Evolutionary conservation across 1,140 invertebrate genomes (phyloP).

Genomic region (Macrobrachium nipponense): DNA sequence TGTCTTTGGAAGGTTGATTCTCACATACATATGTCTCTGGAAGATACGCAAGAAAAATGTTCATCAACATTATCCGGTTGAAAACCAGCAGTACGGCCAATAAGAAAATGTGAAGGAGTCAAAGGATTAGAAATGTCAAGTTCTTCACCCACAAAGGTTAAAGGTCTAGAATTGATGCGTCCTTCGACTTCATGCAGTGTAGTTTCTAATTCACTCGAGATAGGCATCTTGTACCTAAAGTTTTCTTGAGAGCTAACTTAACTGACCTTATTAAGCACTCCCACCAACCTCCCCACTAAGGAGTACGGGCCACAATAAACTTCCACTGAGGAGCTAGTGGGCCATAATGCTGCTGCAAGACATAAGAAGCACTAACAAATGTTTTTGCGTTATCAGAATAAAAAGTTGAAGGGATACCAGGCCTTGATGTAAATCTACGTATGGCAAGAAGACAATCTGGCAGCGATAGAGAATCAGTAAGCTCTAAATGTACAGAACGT

Average conservation of each 20-base stretch:
- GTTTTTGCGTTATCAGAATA: conserved; percentile 3
- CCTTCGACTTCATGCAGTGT: not conserved
- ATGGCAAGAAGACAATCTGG: not conserved
- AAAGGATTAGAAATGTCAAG: conserved; percentile 4
- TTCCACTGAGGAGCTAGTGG: conserved; percentile 4
- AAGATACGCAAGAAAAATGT: not conserved
- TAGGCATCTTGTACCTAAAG: no score
- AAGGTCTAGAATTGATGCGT: not conserved
- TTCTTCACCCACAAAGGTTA: not conserved
- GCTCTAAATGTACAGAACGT: not conserved
- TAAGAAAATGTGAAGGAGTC: conserved; percentile 2
- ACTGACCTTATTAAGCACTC: no score
- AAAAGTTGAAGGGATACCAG: not conserved
- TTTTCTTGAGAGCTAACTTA: no score
- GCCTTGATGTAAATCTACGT: not conserved
- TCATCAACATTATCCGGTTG: not conserved
- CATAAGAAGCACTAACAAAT: not conserved
- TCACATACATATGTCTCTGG: not conserved
- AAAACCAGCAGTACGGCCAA: not conserved
- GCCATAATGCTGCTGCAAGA: not conserved
- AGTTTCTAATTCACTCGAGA: no score
- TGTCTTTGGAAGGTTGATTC: not conserved
- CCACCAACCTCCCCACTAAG: no score
- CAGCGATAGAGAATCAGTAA: not conserved
- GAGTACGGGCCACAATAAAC: no score